Base-by-base conservation (phyloP, 2,797 vertebrate genomes). In the Macropodus opercularis region DNA sequence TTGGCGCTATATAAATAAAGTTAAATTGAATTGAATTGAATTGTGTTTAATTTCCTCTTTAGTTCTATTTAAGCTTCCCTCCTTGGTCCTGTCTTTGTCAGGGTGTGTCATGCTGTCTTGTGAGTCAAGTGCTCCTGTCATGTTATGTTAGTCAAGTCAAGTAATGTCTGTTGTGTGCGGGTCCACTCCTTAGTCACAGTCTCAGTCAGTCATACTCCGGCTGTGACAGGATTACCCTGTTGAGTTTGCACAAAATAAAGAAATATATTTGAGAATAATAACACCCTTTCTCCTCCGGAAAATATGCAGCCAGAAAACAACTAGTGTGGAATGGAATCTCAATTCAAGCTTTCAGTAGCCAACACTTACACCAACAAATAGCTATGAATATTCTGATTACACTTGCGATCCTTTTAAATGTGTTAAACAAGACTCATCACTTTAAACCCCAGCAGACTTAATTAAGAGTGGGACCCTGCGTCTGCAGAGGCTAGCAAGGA, bases 371-470 rank as follows among this genome's bases (percentile, higher is more conserved):
- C 85, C 87, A 91, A 87, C n/a, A n/a, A 93, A 94, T 83, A 87
- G 85, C 89, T 90, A 72, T 80, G 81, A 87, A 71, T 81, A 91
- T 87, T 89, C 87, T 93, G 91, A 94, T 94, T 96, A 94, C 89
- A 79, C 91, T 90, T 80, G 83, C 82, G 82, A 89, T 90, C 91
- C 90, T 93, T 80, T 91, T 95, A 95, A 98, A 96, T 95, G 94
- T 95, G 95, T 94, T 95, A 95, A 96, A 96, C 91, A 91, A 95
- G 91, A 95, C 92, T 90, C 93, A 94, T 95, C 93, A 90, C 92
- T 93, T 92, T 92, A 96, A 97, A 95, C 91, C 95, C 95, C 95
- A 94, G 87, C 92, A 95, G 95, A 94, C 94, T 95, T 96, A 93
- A 95, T 96, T 96, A 96, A 94, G 91, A 83, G 85, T 86, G 86